Conservation (phyloP, 92 coral and sea anemone genomes). For the Parazoanthus darwini region DNA sequence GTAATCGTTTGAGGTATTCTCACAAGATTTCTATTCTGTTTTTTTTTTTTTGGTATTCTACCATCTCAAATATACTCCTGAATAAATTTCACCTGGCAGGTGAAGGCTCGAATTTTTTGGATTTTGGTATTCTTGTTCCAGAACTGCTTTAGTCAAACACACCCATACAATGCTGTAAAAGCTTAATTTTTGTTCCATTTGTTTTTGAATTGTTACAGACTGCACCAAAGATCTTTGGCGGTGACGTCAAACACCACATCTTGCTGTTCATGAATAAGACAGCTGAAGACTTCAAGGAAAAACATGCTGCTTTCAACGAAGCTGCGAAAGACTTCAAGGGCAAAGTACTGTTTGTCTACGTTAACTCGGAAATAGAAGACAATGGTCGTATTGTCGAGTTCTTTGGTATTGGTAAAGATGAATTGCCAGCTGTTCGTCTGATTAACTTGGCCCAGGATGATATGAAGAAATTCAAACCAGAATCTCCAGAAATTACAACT, state of each 20-base stretch:
- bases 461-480: slow-evolving; percentile 96
- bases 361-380: slow-evolving; percentile 89
- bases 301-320: slow-evolving; percentile 66
- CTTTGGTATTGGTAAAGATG: slow-evolving; percentile 87
- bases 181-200: too few species aligned
- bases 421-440: slow-evolving; percentile 91
- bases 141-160: too few species aligned
- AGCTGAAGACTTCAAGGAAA: slow-evolving; percentile 71
- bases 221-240: slow-evolving; percentile 99
- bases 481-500: slow-evolving; percentile 68
- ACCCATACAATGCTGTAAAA: neutral
- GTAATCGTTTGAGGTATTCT: too few species aligned
- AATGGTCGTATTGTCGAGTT: slow-evolving; percentile 95
- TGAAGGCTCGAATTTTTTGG: too few species aligned
- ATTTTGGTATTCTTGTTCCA: too few species aligned
- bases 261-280: slow-evolving; percentile 86
- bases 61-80: too few species aligned
- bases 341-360: slow-evolving; percentile 91
- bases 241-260: slow-evolving; percentile 89
- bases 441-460: slow-evolving; percentile 96
- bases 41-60: too few species aligned
- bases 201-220: slow-evolving; percentile 49
- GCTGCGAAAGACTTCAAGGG: slow-evolving; percentile 98
- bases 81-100: too few species aligned
- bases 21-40: too few species aligned